These are phyloP conservation scores for Botia almorhae DNA, from an alignment of 2,797 vertebrate genomes.

Conservation along the genomic window DNA sequence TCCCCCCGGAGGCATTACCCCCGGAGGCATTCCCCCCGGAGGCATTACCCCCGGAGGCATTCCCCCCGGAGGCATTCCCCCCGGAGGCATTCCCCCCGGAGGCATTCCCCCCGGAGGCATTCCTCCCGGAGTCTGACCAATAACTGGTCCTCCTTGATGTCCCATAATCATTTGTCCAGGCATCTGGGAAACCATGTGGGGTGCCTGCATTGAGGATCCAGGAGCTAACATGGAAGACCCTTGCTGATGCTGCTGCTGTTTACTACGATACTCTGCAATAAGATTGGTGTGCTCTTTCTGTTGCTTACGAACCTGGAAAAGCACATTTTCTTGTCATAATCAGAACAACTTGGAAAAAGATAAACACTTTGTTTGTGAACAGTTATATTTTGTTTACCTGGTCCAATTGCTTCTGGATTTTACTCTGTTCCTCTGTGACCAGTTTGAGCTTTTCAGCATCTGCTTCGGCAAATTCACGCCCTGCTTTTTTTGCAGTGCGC, in stretches of 20 bases:
- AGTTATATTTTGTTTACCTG: constrained; percentile 78
- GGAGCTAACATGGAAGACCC: constrained; percentile 80
- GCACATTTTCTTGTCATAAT: constrained; percentile 15
- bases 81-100: constrained; percentile 77
- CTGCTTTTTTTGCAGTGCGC: constrained; percentile 97
- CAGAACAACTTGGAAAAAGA: neutral
- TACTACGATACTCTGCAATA: constrained; percentile 96
- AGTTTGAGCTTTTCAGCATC: constrained; percentile 97
- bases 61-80: constrained; percentile 57
- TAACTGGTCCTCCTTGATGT: constrained; percentile 74
- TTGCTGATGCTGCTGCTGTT: constrained; percentile 87
- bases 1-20: constrained; percentile 81
- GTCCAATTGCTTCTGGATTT: constrained; percentile 98
- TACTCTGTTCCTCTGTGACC: constrained; percentile 97
- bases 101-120: constrained; percentile 22
- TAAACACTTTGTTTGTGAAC: neutral
- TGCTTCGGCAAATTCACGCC: constrained; percentile 94
- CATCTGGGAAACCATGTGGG: constrained; percentile 85
- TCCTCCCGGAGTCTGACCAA: constrained; percentile 67
- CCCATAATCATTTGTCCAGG: constrained; percentile 87
- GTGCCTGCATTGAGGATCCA: constrained; percentile 79
- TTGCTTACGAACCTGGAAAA: constrained; percentile 92
- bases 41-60: constrained; percentile 18
- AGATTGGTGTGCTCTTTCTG: constrained; percentile 99
- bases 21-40: constrained; percentile 77